A percentile compares a stretch with the other conserved stretches of the same genome.
Conservation (phyloP, 1,140 invertebrate species). For the Stenopsyche tienmushanensis region DNA sequence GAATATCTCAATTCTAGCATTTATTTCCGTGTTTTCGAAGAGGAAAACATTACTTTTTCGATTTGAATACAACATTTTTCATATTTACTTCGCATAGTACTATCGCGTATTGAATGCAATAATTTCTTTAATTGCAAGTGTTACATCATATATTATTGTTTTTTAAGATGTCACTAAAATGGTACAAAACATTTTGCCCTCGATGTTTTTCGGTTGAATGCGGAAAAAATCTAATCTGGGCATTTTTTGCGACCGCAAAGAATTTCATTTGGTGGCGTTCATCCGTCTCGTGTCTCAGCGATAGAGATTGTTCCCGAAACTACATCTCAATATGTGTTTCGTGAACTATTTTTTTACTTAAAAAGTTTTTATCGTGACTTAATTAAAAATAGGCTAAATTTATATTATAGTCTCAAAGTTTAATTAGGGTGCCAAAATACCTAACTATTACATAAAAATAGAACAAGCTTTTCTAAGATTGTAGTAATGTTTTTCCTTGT, state of each 20-base stretch:
- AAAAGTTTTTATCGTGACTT: too few species aligned
- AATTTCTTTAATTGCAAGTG: too few species aligned
- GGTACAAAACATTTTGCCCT: conserved; percentile 49
- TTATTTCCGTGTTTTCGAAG: not conserved
- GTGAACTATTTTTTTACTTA: not conserved
- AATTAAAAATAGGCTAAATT: too few species aligned
- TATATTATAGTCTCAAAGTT: too few species aligned
- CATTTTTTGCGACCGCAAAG: conserved; percentile 61
- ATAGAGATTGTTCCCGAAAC: conserved; percentile 32
- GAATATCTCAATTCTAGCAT: not conserved
- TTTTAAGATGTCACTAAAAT: not conserved
- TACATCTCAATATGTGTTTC: not conserved
- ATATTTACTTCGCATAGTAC: too few species aligned
- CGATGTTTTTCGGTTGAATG: conserved; percentile 51
- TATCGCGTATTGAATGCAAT: too few species aligned
- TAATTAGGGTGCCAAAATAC: too few species aligned
- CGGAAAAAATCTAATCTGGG: conserved; percentile 60
- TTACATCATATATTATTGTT: too few species aligned
- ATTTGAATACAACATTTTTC: too few species aligned
- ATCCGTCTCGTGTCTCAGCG: conserved; percentile 51
- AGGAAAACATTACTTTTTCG: not conserved
- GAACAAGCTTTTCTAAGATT: too few species aligned
- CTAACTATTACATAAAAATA: too few species aligned
- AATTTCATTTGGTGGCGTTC: conserved; percentile 61
- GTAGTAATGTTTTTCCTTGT: too few species aligned